Evolutionary conservation across 2,888 invertebrate genomes (phyloP).

Genomic region (Chalcosyrphus nemorum): DNA sequence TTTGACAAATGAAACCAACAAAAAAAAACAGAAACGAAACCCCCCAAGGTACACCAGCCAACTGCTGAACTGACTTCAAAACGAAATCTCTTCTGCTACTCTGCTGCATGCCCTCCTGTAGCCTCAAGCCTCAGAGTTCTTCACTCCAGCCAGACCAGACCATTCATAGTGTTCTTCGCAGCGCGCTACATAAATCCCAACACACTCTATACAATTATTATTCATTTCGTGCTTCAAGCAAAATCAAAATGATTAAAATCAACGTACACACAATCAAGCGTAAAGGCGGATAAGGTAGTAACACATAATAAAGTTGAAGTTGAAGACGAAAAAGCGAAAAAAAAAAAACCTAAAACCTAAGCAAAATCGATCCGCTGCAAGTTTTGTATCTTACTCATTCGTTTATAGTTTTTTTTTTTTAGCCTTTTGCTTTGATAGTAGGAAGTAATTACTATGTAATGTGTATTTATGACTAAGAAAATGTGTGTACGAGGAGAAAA

Average conservation of each 20-base stretch:
- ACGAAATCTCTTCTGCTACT: constrained; percentile 3
- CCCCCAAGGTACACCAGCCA: not conserved
- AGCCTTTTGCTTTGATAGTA: constrained; percentile 46
- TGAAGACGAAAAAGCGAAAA: constrained; percentile 9
- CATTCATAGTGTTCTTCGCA: constrained; percentile 25
- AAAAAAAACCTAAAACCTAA: not conserved
- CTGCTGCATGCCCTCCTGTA: not conserved
- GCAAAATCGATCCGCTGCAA: constrained; percentile 24
- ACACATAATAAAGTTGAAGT: constrained; percentile 67
- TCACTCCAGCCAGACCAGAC: not conserved
- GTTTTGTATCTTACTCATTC: constrained; percentile 37
- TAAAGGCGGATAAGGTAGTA: constrained; percentile 59
- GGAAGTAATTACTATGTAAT: constrained; percentile 72
- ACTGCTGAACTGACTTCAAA: not conserved
- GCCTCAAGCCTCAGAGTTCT: constrained; percentile 17
- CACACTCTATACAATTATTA: constrained; percentile 59
- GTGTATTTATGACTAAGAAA: constrained; percentile 71
- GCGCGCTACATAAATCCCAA: not conserved
- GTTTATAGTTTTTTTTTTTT: constrained; percentile 35
- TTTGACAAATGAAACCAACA: not conserved
- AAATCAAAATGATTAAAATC: constrained; percentile 69
- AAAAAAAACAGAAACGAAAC: no score
- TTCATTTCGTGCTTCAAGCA: constrained; percentile 64
- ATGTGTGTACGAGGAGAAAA: constrained; percentile 10
- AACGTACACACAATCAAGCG: constrained; percentile 51